A percentile compares a stretch with the other conserved stretches of the same genome.
phyloP scores from a whole-genome alignment of 2,888 invertebrate genomes.

The Heteromyza rotundicornis region DNA sequence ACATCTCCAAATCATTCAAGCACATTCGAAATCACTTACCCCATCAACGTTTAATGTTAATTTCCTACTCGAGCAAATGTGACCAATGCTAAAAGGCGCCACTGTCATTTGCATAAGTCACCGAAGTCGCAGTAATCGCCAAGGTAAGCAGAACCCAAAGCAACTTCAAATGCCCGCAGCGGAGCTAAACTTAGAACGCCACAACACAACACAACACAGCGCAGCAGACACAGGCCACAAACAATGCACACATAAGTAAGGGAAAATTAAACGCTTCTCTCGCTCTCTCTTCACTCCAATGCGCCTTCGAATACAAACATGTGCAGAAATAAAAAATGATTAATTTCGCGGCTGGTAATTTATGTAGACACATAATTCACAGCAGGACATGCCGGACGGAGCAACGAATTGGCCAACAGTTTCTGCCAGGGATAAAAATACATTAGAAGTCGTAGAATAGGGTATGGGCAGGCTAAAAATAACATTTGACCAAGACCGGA shows the following conservation, averaged over 20 bases:
- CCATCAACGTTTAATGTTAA: constrained; percentile 5
- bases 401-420: constrained; percentile 15
- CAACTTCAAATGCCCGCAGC: constrained; percentile 32
- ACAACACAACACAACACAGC: not conserved
- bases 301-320: not conserved
- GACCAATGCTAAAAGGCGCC: constrained; percentile 29
- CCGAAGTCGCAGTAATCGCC: not conserved
- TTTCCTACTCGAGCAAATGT: not conserved
- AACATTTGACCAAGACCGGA: not conserved
- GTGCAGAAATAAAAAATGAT: constrained; percentile 46
- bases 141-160: constrained; percentile 37
- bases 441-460: not conserved
- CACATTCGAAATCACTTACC: no score
- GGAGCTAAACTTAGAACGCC: not conserved
- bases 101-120: constrained; percentile 32
- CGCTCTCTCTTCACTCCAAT: no score
- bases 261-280: constrained; percentile 12
- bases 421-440: not conserved
- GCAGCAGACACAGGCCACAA: not conserved
- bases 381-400: constrained; percentile 42
- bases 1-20: no score
- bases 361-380: constrained; percentile 58
- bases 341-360: constrained; percentile 55
- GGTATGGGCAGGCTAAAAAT: not conserved
- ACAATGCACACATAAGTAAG: not conserved